Conservation (phyloP, 2,113 vertebrate genomes). For the Marmota monax region DNA sequence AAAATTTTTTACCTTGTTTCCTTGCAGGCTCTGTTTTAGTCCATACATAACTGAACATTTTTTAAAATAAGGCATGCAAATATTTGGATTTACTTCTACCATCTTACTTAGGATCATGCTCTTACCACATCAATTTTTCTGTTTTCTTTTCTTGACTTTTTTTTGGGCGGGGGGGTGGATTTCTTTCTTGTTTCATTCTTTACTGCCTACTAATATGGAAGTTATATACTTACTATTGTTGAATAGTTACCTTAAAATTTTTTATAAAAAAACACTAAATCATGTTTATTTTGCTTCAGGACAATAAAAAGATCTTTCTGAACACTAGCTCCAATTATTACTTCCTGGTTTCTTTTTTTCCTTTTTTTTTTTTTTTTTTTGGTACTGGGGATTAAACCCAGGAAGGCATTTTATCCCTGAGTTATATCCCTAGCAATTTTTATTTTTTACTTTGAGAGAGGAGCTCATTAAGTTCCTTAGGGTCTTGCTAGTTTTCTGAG, state of each 20-base stretch:
- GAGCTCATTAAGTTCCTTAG: too few species aligned
- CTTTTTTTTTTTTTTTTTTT: too few species aligned
- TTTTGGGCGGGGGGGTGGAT: not conserved
- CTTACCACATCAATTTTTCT: not conserved
- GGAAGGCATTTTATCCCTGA: too few species aligned
- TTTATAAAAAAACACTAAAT: not conserved
- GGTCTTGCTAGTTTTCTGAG: too few species aligned
- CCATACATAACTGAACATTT: not conserved
- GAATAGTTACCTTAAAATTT: not conserved
- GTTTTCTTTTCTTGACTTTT: not conserved
- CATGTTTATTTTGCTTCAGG: not conserved
- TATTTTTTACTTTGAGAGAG: too few species aligned
- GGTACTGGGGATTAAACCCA: too few species aligned
- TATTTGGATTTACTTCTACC: not conserved
- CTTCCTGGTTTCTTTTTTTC: too few species aligned
- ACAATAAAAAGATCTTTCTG: not conserved
- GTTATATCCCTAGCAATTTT: too few species aligned
- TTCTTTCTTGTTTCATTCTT: not conserved
- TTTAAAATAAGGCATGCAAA: not conserved
- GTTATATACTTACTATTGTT: not conserved
- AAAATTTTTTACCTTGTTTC: slow-evolving; percentile 37
- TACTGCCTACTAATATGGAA: not conserved
- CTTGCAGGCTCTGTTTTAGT: not conserved
- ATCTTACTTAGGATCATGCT: not conserved
- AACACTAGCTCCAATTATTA: not conserved